These are phyloP conservation scores for Tribolium madens DNA, from an alignment of 1,140 invertebrate species.

Conservation along the genomic window DNA sequence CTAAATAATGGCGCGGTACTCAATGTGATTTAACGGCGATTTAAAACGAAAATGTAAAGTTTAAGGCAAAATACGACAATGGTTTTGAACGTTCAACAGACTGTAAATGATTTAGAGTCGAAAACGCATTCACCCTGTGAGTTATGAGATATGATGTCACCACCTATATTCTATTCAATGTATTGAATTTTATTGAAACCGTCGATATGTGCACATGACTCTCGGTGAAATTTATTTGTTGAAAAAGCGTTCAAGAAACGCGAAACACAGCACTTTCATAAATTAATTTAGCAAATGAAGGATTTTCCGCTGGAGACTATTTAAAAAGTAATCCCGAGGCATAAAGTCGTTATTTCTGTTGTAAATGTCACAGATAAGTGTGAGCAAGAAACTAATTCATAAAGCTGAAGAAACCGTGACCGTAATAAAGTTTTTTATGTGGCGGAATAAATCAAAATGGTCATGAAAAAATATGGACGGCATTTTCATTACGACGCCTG, in stretches of 20 bases:
- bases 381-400: slow-evolving; percentile 50
- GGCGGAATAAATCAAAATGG: slow-evolving; percentile 48
- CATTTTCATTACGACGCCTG: slow-evolving; percentile 48
- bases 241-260: neutral
- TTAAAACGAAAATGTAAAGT: slow-evolving; percentile 37
- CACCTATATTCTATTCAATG: slow-evolving; percentile 53
- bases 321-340: slow-evolving; percentile 40
- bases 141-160: slow-evolving; percentile 54
- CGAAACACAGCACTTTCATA: neutral
- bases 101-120: slow-evolving; percentile 56
- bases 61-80: slow-evolving; percentile 50
- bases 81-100: slow-evolving; percentile 51
- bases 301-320: neutral
- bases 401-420: slow-evolving; percentile 49
- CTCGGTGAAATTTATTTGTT: slow-evolving; percentile 49
- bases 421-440: slow-evolving; percentile 53
- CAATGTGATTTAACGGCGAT: slow-evolving; percentile 15
- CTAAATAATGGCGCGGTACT: neutral
- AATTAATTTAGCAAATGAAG: slow-evolving; percentile 22
- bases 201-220: slow-evolving; percentile 54
- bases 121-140: slow-evolving; percentile 53
- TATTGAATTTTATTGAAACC: slow-evolving; percentile 55
- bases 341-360: slow-evolving; percentile 41
- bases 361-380: slow-evolving; percentile 51
- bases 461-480: slow-evolving; percentile 48